Evolutionary conservation across 2,797 vertebrate species (phyloP).

Genomic region (Cyprinella venusta): DNA sequence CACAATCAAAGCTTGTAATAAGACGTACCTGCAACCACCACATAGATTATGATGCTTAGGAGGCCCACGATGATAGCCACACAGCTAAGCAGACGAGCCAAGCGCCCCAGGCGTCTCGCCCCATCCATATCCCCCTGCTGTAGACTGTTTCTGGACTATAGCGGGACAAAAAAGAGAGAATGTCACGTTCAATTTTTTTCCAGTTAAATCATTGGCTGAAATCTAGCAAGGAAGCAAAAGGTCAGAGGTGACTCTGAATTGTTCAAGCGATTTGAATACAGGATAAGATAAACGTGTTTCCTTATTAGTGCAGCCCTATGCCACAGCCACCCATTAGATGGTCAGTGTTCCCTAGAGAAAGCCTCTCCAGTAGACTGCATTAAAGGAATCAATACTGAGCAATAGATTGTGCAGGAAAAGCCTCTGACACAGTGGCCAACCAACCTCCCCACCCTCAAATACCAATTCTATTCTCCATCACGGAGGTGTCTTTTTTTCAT

Average conservation of each 20-base stretch:
- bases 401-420: conserved; percentile 53
- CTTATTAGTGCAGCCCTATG: conserved; percentile 56
- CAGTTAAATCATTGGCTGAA: neutral
- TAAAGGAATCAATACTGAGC: conserved; percentile 61
- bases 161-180: conserved; percentile 24
- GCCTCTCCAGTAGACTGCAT: conserved; percentile 62
- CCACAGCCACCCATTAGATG: conserved; percentile 61
- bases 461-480: conserved; percentile 46
- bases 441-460: conserved; percentile 44
- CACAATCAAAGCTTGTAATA: neutral
- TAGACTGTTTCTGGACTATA: conserved; percentile 93
- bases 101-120: conserved; percentile 88
- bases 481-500: conserved; percentile 21
- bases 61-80: conserved; percentile 89
- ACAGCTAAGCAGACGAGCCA: conserved; percentile 91
- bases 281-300: conserved; percentile 42
- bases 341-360: conserved; percentile 55
- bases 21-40: conserved; percentile 81
- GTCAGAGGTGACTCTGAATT: conserved; percentile 13
- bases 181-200: neutral
- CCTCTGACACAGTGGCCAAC: conserved; percentile 54
- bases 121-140: conserved; percentile 92
- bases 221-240: neutral
- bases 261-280: conserved; percentile 25
- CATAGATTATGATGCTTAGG: conserved; percentile 84